Evolutionary conservation across 2,888 invertebrate genomes (phyloP).

Genomic region (Cremastinae sp.): DNA sequence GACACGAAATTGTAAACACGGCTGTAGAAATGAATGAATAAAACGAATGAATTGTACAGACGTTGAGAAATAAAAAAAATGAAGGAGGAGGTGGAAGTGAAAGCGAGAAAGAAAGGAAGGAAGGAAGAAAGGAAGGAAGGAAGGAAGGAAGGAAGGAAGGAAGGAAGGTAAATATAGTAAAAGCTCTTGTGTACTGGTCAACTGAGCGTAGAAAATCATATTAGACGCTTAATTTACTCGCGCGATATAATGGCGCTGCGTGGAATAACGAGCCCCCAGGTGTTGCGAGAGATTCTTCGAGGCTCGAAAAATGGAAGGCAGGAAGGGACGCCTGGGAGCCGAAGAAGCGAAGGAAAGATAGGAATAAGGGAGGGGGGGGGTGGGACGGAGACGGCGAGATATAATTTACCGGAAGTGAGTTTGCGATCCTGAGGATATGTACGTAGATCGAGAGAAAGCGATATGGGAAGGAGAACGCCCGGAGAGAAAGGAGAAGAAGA

Average conservation of each 20-base stretch:
- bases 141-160: slow-evolving; percentile 29
- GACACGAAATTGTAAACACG: too few relatives aligned
- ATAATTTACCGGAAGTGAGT: slow-evolving; percentile 35
- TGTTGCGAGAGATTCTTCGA: slow-evolving; percentile 75
- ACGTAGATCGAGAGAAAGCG: slow-evolving; percentile 16
- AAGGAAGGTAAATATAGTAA: background rate
- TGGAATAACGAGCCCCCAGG: slow-evolving; percentile 75
- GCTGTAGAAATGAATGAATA: too few relatives aligned
- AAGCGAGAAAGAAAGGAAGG: too few relatives aligned
- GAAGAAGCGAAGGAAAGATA: slow-evolving; percentile 3
- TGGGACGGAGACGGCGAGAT: slow-evolving; percentile 11
- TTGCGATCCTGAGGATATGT: background rate
- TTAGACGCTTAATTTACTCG: slow-evolving; percentile 74
- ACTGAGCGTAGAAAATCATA: slow-evolving; percentile 66
- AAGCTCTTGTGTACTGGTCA: slow-evolving; percentile 43
- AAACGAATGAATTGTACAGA: too few relatives aligned
- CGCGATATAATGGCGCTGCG: slow-evolving; percentile 71
- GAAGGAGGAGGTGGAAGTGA: too few relatives aligned
- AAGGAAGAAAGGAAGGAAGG: slow-evolving; percentile 7
- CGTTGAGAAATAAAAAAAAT: too few relatives aligned
- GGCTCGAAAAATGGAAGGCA: slow-evolving; percentile 62
- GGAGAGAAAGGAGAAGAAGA: too few relatives aligned
- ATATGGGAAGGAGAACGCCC: too few relatives aligned
- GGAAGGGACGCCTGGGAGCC: slow-evolving; percentile 29
- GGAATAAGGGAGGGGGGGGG: slow-evolving; percentile 27